These are phyloP conservation scores for Sinodicranocentrus sp. DNA, from an alignment of 2,888 invertebrate genomes.

Conservation along the genomic window DNA sequence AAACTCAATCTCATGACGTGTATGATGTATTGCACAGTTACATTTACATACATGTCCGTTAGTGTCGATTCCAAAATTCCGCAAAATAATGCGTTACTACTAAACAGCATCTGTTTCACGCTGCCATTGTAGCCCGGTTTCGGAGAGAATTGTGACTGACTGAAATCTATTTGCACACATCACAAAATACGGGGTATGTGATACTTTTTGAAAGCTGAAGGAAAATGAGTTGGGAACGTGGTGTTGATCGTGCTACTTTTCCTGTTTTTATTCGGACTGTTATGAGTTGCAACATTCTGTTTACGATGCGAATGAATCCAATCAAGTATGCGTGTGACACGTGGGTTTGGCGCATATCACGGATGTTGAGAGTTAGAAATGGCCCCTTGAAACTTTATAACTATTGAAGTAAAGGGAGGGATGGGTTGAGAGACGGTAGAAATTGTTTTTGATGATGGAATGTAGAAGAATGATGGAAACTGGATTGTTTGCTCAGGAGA, in stretches of 20 bases:
- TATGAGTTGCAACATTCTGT: background rate
- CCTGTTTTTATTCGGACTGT: background rate
- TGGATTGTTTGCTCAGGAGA: slow-evolving; percentile 45
- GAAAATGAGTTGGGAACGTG: slow-evolving; percentile 21
- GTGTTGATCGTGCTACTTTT: background rate
- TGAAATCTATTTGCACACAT: too few species aligned
- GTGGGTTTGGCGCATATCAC: slow-evolving; percentile 16
- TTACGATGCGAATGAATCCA: background rate
- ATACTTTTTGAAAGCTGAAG: slow-evolving; percentile 4
- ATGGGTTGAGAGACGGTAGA: slow-evolving; percentile 56
- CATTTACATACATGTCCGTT: too few species aligned
- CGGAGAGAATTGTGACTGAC: too few species aligned
- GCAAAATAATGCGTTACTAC: too few species aligned
- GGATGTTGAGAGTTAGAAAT: background rate
- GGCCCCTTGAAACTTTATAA: slow-evolving; percentile 34
- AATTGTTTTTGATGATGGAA: slow-evolving; percentile 53
- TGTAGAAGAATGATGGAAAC: slow-evolving; percentile 40
- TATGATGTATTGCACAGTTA: too few species aligned
- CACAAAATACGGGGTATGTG: too few species aligned
- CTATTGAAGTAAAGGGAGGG: slow-evolving; percentile 20
- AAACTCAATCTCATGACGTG: too few species aligned
- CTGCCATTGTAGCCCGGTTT: too few species aligned
- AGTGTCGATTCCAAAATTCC: too few species aligned
- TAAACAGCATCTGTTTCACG: too few species aligned
- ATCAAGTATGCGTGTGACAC: slow-evolving; percentile 38